These are phyloP conservation scores for Notoglanidium macrostoma DNA, from an alignment of 2,797 vertebrate species.

Conservation along the genomic window DNA sequence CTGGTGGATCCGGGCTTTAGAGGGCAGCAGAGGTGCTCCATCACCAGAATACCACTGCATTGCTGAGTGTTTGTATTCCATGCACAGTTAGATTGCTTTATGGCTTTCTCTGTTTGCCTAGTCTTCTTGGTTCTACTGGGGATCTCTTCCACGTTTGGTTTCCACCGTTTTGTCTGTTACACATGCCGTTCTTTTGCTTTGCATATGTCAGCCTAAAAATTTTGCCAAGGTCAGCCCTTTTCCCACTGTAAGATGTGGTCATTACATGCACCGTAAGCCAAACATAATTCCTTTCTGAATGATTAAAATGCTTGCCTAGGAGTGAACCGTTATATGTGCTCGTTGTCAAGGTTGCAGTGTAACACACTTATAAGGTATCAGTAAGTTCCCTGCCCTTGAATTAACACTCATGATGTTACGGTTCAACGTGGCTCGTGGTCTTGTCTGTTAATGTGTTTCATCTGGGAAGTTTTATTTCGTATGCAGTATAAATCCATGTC, in stretches of 20 bases:
- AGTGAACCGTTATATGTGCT: background rate
- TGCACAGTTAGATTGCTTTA: background rate
- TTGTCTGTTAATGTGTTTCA: background rate
- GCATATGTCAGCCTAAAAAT: background rate
- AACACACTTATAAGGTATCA: background rate
- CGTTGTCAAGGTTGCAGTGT: background rate
- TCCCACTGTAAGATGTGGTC: background rate
- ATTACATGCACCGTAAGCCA: background rate
- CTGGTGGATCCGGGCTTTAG: background rate
- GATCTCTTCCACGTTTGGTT: background rate
- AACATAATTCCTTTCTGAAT: background rate
- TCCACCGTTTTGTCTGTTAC: background rate
- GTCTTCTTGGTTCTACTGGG: background rate
- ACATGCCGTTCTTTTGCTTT: background rate
- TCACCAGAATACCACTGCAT: background rate
- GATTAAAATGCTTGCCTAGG: background rate
- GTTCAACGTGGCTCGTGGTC: background rate
- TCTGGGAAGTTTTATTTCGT: background rate
- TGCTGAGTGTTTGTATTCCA: background rate
- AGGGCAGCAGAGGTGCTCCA: background rate
- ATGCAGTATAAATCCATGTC: background rate
- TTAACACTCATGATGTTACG: background rate
- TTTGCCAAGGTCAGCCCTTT: background rate
- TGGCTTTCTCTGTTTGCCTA: background rate
- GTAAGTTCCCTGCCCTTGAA: background rate